Evolutionary conservation across 2,113 vertebrate species (phyloP).

Genomic region (Melozone crissalis): DNA sequence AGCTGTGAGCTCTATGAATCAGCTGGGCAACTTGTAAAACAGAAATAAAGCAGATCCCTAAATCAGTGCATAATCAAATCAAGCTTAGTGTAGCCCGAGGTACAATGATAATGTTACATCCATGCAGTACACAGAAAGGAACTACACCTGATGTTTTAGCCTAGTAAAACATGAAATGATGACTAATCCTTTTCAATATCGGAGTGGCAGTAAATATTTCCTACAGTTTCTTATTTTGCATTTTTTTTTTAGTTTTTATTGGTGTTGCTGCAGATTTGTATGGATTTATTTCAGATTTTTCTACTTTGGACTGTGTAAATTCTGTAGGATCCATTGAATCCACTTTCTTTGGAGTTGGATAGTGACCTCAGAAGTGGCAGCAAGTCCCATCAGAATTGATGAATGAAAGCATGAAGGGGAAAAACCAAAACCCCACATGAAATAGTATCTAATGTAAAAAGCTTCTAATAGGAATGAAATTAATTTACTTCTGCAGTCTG

Average conservation of each 20-base stretch:
- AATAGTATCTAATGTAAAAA: not conserved
- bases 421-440: not conserved
- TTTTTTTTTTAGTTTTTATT: not conserved
- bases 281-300: not conserved
- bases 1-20: not conserved
- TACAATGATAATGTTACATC: not conserved
- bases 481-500: not conserved
- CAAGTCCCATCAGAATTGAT: not conserved
- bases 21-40: not conserved
- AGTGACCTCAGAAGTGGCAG: not conserved
- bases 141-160: not conserved
- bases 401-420: not conserved
- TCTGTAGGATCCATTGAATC: not conserved
- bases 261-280: not conserved
- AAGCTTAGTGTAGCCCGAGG: not conserved
- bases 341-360: not conserved
- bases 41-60: not conserved
- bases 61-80: not conserved
- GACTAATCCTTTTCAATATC: slow-evolving; percentile 3
- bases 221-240: not conserved
- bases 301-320: not conserved
- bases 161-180: not conserved
- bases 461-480: not conserved
- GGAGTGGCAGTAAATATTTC: not conserved
- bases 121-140: not conserved